Evolutionary conservation across 2,797 vertebrate species (phyloP).

Genomic region (Takifugu ocellatus): DNA sequence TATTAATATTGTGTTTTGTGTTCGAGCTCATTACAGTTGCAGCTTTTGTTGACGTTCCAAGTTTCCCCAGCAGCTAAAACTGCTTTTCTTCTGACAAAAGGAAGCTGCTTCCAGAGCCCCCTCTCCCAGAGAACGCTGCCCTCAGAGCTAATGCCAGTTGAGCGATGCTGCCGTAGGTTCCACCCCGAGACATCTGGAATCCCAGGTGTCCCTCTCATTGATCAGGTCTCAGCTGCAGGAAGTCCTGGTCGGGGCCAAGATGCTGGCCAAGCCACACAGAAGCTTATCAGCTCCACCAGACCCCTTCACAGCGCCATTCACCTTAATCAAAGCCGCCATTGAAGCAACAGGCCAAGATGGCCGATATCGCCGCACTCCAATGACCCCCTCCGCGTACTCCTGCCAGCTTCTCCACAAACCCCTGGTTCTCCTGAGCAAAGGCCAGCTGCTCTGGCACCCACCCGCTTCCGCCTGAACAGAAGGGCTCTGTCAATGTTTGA

Average conservation of each 20-base stretch:
- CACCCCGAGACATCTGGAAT: slow-evolving; percentile 71
- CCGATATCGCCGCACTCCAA: slow-evolving; percentile 62
- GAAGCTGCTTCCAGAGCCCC: slow-evolving; percentile 55
- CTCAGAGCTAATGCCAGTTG: slow-evolving; percentile 49
- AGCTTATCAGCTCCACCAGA: slow-evolving; percentile 65
- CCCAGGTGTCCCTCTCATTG: slow-evolving; percentile 68
- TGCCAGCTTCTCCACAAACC: slow-evolving; percentile 68
- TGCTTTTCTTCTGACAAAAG: slow-evolving; percentile 34
- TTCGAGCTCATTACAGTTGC: slow-evolving; percentile 18
- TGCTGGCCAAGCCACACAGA: slow-evolving; percentile 50
- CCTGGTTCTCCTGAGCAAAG: slow-evolving; percentile 57
- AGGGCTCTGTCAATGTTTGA: too few species aligned
- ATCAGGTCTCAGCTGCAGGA: slow-evolving; percentile 73
- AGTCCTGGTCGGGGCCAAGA: slow-evolving; percentile 58
- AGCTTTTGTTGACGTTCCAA: slow-evolving; percentile 16
- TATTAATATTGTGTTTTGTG: slow-evolving; percentile 23
- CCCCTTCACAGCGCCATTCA: slow-evolving; percentile 69
- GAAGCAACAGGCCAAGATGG: slow-evolving; percentile 70
- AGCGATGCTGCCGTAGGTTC: slow-evolving; percentile 63
- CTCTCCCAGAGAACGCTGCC: slow-evolving; percentile 62
- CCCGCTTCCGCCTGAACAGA: slow-evolving; percentile 54
- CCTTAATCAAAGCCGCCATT: slow-evolving; percentile 73
- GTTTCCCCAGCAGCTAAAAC: slow-evolving; percentile 22
- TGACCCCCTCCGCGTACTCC: slow-evolving; percentile 47
- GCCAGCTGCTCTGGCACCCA: slow-evolving; percentile 70